Percentiles rank a stretch among this genome's conserved stretches.
phyloP scores from a whole-genome alignment of 2,797 vertebrate species.

The Vipera latastei region DNA sequence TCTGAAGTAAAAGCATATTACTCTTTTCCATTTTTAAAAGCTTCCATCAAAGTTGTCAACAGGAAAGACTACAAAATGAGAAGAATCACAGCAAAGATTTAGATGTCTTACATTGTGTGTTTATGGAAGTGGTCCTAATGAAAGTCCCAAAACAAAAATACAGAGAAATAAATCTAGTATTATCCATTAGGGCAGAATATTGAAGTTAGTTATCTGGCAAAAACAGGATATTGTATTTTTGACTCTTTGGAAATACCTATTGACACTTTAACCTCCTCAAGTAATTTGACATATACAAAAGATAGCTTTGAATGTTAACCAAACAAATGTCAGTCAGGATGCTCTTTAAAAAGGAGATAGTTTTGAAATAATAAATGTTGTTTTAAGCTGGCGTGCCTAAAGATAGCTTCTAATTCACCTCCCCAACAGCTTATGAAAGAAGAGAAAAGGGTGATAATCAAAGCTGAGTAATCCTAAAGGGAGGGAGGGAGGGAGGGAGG shows the following conservation, averaged over 20 bases:
- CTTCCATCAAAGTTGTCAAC: slow-evolving; percentile 30
- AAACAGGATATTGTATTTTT: not conserved
- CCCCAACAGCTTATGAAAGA: not conserved
- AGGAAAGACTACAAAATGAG: slow-evolving; percentile 42
- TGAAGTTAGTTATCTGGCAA: slow-evolving; percentile 13
- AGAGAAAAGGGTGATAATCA: not conserved
- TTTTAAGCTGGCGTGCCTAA: not conserved
- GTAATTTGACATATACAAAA: not conserved
- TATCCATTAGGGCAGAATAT: not conserved
- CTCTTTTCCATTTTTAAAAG: slow-evolving; percentile 40
- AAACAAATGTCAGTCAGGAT: not conserved
- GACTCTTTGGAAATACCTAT: slow-evolving; percentile 36
- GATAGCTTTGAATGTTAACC: not conserved
- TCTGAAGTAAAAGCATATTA: slow-evolving; percentile 24
- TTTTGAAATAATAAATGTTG: not conserved
- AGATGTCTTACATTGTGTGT: not conserved
- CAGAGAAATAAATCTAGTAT: not conserved
- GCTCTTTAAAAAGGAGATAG: slow-evolving; percentile 6
- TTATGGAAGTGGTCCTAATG: slow-evolving; percentile 13
- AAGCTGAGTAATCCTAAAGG: not conserved
- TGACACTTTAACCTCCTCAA: slow-evolving; percentile 5
- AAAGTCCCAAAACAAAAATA: not conserved
- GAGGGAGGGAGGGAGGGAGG: too few species aligned
- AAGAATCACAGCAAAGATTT: slow-evolving; percentile 31
- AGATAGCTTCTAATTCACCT: not conserved